Base-by-base conservation (phyloP, 1,140 invertebrate species). In the Drosophila saltans region DNA sequence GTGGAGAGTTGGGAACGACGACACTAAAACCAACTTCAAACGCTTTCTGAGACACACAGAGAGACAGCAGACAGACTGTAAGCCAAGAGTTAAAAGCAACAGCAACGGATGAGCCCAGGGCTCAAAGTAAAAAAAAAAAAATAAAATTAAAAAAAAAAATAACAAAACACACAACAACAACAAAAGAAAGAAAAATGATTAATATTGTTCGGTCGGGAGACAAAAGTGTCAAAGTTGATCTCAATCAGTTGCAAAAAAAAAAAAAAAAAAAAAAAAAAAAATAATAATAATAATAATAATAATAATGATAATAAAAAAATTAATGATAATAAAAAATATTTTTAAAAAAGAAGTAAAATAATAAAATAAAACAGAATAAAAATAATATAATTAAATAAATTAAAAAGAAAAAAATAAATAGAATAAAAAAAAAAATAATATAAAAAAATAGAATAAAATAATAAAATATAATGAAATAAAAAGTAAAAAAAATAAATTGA, bases 101-200 rank as follows among this genome's bases (percentile, higher is more conserved):
- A 75, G 55, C 40, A 40, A 45, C 66, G 65, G 70, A 81, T 78
- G 80, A 75, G 80, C 72, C 40, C 48, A 57, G n/a, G 62, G 45
- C 48, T 62, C 21, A 40, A 36, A 48, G 59, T 66, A 45, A 43
- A 40, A 24, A 60, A 6, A 60, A 28, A 26, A 43, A 61, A 24
- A 41, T 1, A 36, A 36, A 36, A 45, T 1, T 36, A 6, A 40
- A 28, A 48, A 66, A 61, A 40, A 43, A 24, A 24, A 60, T 1
- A 60, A 28, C 11, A 43, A 41, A 40, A 41, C 3, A 36, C 33
- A 6, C 26, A 41, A 61, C 24, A 40, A 61, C 6, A 16, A 16
- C 11, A 43, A 61, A 40, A 43, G 21, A 52, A 52, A 21, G 21
- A 65, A 78, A 78, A 67, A 81, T 75, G 74, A 81, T 77, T 75